Evolutionary conservation across 2,888 invertebrate species (phyloP), one percentile per base, ranked within the genome.

Genomic region (Macrosiphum euphorbiae): DNA sequence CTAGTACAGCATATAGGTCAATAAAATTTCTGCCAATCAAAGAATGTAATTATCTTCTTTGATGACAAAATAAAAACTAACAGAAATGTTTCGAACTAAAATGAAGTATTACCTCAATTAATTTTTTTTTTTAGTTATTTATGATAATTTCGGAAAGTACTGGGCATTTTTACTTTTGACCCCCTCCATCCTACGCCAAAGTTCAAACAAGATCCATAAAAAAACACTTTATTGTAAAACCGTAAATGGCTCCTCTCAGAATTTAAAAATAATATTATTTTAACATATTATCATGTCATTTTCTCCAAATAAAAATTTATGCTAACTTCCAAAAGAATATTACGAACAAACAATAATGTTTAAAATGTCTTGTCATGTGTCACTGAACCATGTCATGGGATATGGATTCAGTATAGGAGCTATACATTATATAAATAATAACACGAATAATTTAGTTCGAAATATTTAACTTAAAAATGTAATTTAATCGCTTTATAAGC

Each of bases 401-500:
- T 78, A 78, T 78, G 20, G 35, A 78, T 78, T 78, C 78, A 35
- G 20, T 78, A 35, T 35, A 67, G 16, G 24, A 84, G 50, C 4
- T 47, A 47, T 55, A 55, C 55, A 55, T 44, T 44, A 44, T 67
- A 90, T 35, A 35, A 90, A 78, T 35, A 35, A 90, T 35, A 78
- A 52, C 35, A 52, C 47, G 24, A 50, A 50, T 90, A 78, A 78
- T 78, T 50, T 41, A 78, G 47, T 13, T 78, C 1, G 78, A 90
- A 90, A 90, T 50, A 28, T 90, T 67, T 52, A 78, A 78, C 78
- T 78, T 78, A 35, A 78, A 78, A 78, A 78, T 78, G 20, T 78
- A 41, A 90, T 78, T 26, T 41, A 50, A 90, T 78, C 55, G 41
- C 35, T 78, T 90, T 47, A 47, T 67, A 67, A n/a, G 90, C 44